A percentile compares a stretch with the other conserved stretches of the same genome.
Conservation (phyloP, 2,113 vertebrate species). For the Gymnobelideus leadbeateri region DNA sequence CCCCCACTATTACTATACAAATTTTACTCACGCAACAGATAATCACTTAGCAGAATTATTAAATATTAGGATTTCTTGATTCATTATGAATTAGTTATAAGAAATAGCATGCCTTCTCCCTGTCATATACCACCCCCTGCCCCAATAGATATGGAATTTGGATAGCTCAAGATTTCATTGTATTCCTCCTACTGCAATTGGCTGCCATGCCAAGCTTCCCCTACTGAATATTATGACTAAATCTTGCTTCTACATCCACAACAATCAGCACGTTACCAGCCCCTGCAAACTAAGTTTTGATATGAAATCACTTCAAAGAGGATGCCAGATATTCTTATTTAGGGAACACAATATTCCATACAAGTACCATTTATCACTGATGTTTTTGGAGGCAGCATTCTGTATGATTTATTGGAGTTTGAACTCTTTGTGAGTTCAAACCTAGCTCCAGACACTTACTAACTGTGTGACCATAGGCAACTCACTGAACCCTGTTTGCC, state of each 20-base stretch:
- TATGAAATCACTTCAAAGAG: not conserved
- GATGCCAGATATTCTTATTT: not conserved
- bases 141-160: not conserved
- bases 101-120: not conserved
- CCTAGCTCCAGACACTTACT: not conserved
- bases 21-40: slow-evolving; percentile 3
- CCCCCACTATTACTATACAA: not conserved
- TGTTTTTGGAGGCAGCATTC: not conserved
- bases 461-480: not conserved
- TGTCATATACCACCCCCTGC: not conserved
- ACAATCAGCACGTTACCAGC: not conserved
- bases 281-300: not conserved
- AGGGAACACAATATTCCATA: not conserved
- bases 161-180: not conserved
- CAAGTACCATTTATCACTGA: not conserved
- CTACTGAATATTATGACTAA: not conserved
- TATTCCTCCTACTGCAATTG: not conserved
- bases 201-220: not conserved
- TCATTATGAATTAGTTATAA: not conserved
- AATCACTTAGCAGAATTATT: slow-evolving; percentile 27
- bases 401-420: not conserved
- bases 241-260: not conserved
- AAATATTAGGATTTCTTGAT: slow-evolving; percentile 26
- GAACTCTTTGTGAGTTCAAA: not conserved
- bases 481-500: not conserved